A percentile compares a stretch with the other conserved stretches of the same genome.
Evolutionary conservation across 2,888 invertebrate species (phyloP).

Genomic region (Acronicta aceris): DNA sequence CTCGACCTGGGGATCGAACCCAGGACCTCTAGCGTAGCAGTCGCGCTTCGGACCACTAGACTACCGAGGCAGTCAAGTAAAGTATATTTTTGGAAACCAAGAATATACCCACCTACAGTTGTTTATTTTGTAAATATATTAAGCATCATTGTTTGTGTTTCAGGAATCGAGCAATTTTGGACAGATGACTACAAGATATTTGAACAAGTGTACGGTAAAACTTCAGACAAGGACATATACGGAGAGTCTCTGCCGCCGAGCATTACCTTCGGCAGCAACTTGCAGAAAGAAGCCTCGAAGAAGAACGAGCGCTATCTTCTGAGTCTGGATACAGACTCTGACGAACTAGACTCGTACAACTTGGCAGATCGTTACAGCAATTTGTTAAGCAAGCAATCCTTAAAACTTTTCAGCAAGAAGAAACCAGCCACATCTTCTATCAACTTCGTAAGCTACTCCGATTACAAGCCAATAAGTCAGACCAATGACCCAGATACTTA

Average conservation of each 20-base stretch:
- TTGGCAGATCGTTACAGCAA: slow-evolving; percentile 66
- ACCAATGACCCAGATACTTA: slow-evolving; percentile 78
- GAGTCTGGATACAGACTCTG: slow-evolving; percentile 56
- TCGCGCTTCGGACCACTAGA: no score
- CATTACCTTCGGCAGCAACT: slow-evolving; percentile 51
- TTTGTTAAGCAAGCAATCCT: slow-evolving; percentile 56
- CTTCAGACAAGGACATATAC: slow-evolving; percentile 81
- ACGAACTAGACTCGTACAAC: slow-evolving; percentile 60
- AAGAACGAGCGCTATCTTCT: slow-evolving; percentile 70
- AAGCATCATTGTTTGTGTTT: slow-evolving; percentile 39
- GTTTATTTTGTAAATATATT: no score
- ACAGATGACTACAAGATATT: slow-evolving; percentile 82
- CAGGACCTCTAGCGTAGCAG: no score
- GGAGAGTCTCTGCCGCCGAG: slow-evolving; percentile 72
- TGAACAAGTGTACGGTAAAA: slow-evolving; percentile 81
- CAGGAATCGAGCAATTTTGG: slow-evolving; percentile 82
- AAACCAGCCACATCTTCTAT: slow-evolving; percentile 63
- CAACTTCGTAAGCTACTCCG: slow-evolving; percentile 73
- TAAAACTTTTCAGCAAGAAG: slow-evolving; percentile 50
- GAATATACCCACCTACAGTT: no score
- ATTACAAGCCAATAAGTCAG: slow-evolving; percentile 76
- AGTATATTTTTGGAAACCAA: no score
- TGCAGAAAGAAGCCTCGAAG: slow-evolving; percentile 66
- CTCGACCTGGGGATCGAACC: no score
- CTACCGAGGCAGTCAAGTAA: no score